Base-by-base conservation (phyloP, 2,113 vertebrate species). In the Pavo muticus region DNA sequence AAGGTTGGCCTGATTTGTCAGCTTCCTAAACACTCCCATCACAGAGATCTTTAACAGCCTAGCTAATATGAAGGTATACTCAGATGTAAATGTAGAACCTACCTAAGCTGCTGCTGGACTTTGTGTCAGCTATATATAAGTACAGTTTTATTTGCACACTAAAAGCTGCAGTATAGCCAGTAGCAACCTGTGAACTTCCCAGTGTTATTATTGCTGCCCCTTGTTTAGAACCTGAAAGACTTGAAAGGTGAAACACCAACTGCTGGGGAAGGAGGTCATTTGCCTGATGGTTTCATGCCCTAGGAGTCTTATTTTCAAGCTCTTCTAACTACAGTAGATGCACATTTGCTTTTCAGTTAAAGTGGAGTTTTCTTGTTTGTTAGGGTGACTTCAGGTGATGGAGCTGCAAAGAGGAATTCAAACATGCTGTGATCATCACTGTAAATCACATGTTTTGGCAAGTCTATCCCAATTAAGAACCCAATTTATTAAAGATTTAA, bases 181-280 rank as follows among this genome's bases (percentile, higher is more conserved):
- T 21, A 50, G 83, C 60, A 86, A 12, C 18, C 21, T 74, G 27
- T 9, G 60, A 93, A 83, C 64, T 88, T 85, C 32, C n/a, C 17
- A 48, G 27, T 8, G 44, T 74, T 70, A 71, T 30, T 54, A 35
- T 56, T 79, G 32, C 64, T 80, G 79, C 32, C 69, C 54, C 90
- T 83, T 91, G 77, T 75, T 82, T 56, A 65, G 61, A 71, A 47
- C 20, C 37, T 65, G 74, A 29, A 82, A 92, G 76, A n/a, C 40
- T 79, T 91, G 63, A 82, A 78, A 87, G 65, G 25, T 75, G 69
- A 84, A 93, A 75, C 32, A 78, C n/a, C 81, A 92, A 84, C 82
- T 78, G 47, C 48, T 75, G 67, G 56, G 77, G 12, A 27, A 84
- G 40, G 32, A 92, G 40, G 54, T 91, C 56, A 61, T 88, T 82